These are phyloP conservation scores for Motacilla alba DNA, from an alignment of 2,113 vertebrate species.

Conservation along the genomic window DNA sequence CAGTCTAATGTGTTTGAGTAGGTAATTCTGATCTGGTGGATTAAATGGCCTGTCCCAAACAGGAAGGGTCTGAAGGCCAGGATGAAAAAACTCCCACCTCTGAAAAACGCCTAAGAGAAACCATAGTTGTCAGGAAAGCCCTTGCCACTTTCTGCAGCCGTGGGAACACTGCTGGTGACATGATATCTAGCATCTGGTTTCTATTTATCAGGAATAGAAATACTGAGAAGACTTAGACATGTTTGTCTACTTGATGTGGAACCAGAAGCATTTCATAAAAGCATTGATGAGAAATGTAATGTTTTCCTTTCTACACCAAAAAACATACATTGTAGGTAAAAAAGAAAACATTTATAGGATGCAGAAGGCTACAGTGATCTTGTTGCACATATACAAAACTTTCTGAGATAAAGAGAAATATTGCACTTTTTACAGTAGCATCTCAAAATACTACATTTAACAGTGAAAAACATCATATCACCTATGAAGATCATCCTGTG, in stretches of 20 bases:
- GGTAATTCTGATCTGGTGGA: not conserved
- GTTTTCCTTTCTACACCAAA: not conserved
- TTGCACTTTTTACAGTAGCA: not conserved
- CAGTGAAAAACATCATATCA: not conserved
- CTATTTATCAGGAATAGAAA: not conserved
- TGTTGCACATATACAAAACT: not conserved
- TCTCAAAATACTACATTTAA: not conserved
- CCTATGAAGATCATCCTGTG: not conserved
- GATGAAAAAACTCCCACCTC: not conserved
- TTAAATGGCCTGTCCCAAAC: not conserved
- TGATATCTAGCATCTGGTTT: not conserved
- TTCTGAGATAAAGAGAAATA: not conserved
- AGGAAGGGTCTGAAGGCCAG: not conserved
- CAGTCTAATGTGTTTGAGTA: not conserved
- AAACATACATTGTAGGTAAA: not conserved
- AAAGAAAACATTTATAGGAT: not conserved
- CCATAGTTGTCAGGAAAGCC: not conserved
- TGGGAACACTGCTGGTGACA: accelerated
- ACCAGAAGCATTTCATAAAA: not conserved
- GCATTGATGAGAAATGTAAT: not conserved
- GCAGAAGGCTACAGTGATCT: not conserved
- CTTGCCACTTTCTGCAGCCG: not conserved
- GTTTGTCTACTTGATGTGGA: not conserved
- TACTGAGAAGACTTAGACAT: not conserved
- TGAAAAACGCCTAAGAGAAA: not conserved